Evolutionary conservation across 1,140 invertebrate genomes (phyloP).

Genomic region (Amphibalanus amphitrite): DNA sequence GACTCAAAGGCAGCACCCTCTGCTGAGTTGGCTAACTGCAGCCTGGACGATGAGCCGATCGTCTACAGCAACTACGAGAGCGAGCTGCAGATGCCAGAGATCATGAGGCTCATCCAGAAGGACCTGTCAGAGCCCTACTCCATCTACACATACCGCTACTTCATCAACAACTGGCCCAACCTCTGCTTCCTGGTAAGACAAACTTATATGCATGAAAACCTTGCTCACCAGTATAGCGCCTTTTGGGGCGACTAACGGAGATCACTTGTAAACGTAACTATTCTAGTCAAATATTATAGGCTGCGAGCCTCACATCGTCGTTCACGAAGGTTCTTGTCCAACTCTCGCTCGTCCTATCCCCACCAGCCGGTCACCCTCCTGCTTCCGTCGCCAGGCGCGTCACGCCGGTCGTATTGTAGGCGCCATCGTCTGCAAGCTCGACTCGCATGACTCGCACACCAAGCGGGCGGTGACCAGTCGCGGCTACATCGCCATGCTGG

Average conservation of each 20-base stretch:
- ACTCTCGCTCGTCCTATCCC: too few relatives aligned
- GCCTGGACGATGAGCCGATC: background rate
- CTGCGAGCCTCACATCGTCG: too few relatives aligned
- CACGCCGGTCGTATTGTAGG: conserved; percentile 73
- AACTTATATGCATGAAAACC: too few relatives aligned
- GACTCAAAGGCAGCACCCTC: background rate
- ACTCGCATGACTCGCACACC: conserved; percentile 57
- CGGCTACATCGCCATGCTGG: conserved; percentile 98
- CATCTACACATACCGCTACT: conserved; percentile 99
- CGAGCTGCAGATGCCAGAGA: conserved; percentile 82
- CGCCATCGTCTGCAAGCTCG: conserved; percentile 95
- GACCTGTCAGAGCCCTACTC: conserved; percentile 99
- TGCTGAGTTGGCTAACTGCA: background rate
- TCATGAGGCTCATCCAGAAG: conserved; percentile 96
- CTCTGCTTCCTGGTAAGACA: conserved; percentile 79
- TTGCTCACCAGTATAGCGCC: too few relatives aligned
- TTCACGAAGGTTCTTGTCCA: too few relatives aligned
- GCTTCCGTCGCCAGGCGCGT: conserved; percentile 39
- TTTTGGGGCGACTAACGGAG: background rate
- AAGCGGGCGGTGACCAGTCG: conserved; percentile 46
- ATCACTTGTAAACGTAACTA: too few relatives aligned
- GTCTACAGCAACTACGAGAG: conserved; percentile 46
- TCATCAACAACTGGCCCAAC: conserved; percentile 99
- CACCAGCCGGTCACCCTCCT: background rate
- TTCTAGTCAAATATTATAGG: too few relatives aligned